Evolutionary conservation across 1,140 invertebrate species (phyloP).

Genomic region (Cydia strobilella): DNA sequence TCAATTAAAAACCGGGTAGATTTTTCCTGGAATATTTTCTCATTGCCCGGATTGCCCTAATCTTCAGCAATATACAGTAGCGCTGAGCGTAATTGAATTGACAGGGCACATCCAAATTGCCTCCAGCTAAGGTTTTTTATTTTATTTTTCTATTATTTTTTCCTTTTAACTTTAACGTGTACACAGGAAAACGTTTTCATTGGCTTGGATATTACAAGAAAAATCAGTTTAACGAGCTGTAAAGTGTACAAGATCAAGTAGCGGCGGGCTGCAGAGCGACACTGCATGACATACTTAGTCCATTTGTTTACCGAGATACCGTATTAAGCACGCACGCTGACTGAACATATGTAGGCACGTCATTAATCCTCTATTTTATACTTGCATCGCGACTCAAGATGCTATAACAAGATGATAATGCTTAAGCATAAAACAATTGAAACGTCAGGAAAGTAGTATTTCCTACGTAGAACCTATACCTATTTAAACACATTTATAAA

Average conservation of each 20-base stretch:
- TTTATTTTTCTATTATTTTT: slow-evolving; percentile 56
- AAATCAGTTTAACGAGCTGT: not conserved
- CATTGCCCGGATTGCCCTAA: slow-evolving; percentile 58
- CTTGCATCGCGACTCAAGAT: not conserved
- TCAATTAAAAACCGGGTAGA: slow-evolving; percentile 59
- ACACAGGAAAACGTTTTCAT: not conserved
- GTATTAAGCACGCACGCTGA: slow-evolving; percentile 5
- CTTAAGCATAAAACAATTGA: not conserved
- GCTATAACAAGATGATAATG: not conserved
- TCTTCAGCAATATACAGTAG: slow-evolving; percentile 55
- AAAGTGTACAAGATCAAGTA: not conserved
- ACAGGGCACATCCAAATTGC: slow-evolving; percentile 65
- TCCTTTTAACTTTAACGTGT: slow-evolving; percentile 29
- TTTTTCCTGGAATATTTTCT: slow-evolving; percentile 70
- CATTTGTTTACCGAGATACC: slow-evolving; percentile 23
- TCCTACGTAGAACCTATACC: not conserved
- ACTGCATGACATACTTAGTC: not conserved
- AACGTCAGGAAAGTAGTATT: not conserved
- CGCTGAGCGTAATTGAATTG: slow-evolving; percentile 64
- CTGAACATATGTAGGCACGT: not conserved
- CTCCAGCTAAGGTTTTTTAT: slow-evolving; percentile 57
- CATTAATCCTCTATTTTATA: slow-evolving; percentile 23
- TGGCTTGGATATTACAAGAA: slow-evolving; percentile 7
- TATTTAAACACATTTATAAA: not conserved
- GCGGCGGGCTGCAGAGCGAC: not conserved